phyloP scores from a whole-genome alignment of 1,140 invertebrate genomes.

The Hermetia illucens region DNA sequence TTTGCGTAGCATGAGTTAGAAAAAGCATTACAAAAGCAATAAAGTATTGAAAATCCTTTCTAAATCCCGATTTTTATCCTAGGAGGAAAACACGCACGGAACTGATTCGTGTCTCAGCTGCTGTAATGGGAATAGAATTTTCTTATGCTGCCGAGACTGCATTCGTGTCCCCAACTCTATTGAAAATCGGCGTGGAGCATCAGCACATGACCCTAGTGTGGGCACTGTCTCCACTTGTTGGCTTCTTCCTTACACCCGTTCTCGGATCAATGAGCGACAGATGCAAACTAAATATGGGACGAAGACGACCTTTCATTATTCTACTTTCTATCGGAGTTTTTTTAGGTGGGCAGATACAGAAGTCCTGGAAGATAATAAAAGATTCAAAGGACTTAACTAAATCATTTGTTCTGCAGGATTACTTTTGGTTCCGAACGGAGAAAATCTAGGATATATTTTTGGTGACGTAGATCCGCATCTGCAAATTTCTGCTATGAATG shows the following conservation, averaged over 20 bases:
- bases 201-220: slow-evolving; percentile 89
- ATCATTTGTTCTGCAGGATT: slow-evolving; percentile 41
- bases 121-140: slow-evolving; percentile 95
- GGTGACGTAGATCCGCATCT: slow-evolving; percentile 46
- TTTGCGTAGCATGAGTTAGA: too few species aligned
- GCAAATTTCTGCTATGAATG: slow-evolving; percentile 15
- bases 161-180: slow-evolving; percentile 86
- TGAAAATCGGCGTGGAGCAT: slow-evolving; percentile 84
- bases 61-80: too few species aligned
- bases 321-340: slow-evolving; percentile 79
- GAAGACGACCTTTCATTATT: slow-evolving; percentile 83
- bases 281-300: slow-evolving; percentile 63
- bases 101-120: slow-evolving; percentile 74
- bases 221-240: slow-evolving; percentile 81
- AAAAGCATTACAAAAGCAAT: too few species aligned
- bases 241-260: slow-evolving; percentile 86
- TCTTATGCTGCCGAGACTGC: slow-evolving; percentile 92
- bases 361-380: neutral
- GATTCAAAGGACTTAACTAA: too few species aligned
- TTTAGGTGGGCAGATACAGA: slow-evolving; percentile 43
- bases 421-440: slow-evolving; percentile 81
- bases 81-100: slow-evolving; percentile 71
- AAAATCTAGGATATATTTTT: slow-evolving; percentile 61
- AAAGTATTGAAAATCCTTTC: too few species aligned
- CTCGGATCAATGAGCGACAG: slow-evolving; percentile 85